Percentiles rank a stretch among this genome's conserved stretches.
phyloP scores from a whole-genome alignment of 2,888 invertebrate genomes.

The Eudemis profundana region DNA sequence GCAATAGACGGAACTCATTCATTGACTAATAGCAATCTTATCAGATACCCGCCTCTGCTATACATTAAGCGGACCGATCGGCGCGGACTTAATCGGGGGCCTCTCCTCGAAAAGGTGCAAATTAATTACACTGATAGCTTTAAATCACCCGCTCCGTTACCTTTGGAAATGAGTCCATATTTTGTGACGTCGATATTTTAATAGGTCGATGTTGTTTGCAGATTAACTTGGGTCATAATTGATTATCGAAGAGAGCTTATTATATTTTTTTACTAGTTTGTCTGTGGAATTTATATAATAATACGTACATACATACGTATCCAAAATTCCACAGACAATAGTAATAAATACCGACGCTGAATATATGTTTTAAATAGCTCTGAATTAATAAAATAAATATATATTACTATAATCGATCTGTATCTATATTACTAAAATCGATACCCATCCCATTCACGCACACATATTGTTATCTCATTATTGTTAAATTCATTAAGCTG shows the following conservation, averaged over 20 bases:
- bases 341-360: too few relatives aligned
- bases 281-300: too few relatives aligned
- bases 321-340: too few relatives aligned
- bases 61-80: constrained; percentile 66
- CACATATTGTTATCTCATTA: too few relatives aligned
- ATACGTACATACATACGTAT: too few relatives aligned
- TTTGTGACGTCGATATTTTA: constrained; percentile 46
- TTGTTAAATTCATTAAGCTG: too few relatives aligned
- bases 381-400: too few relatives aligned
- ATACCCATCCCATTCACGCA: too few relatives aligned
- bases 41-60: constrained; percentile 67
- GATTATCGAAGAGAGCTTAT: constrained; percentile 59
- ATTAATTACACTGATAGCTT: constrained; percentile 74
- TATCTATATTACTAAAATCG: too few relatives aligned
- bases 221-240: constrained; percentile 66
- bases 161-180: constrained; percentile 45
- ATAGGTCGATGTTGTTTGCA: constrained; percentile 50
- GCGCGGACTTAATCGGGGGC: constrained; percentile 64
- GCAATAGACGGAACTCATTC: constrained; percentile 61
- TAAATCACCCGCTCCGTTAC: constrained; percentile 54
- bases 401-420: too few relatives aligned
- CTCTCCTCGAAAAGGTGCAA: constrained; percentile 68
- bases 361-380: too few relatives aligned
- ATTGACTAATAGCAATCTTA: constrained; percentile 76
- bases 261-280: too few relatives aligned